Conservation (phyloP, 2,113 vertebrate genomes). For the Mohoua ochrocephala region DNA sequence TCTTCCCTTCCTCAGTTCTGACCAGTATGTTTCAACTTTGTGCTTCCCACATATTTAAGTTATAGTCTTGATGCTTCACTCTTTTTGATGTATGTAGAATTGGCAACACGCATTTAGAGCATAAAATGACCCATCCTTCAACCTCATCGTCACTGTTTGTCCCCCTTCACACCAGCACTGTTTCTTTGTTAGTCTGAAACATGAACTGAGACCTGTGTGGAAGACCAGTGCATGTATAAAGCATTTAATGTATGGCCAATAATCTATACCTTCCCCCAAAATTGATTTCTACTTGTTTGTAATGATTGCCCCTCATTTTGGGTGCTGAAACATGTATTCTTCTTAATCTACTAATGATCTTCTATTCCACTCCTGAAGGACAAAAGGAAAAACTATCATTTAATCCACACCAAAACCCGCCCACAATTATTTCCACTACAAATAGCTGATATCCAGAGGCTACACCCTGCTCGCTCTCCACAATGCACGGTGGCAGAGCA, state of each 20-base stretch:
- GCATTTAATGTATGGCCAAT: background rate
- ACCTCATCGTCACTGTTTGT: background rate
- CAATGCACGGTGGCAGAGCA: accelerated
- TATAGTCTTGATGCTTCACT: background rate
- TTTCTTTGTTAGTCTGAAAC: background rate
- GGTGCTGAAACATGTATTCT: background rate
- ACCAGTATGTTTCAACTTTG: background rate
- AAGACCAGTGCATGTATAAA: background rate
- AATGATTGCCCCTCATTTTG: background rate
- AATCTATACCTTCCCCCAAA: background rate
- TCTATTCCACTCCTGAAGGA: background rate
- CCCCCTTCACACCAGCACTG: background rate
- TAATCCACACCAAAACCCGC: accelerated
- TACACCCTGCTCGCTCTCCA: too few species aligned
- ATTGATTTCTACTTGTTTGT: background rate
- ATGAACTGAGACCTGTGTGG: background rate
- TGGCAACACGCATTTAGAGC: background rate
- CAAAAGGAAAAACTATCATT: background rate
- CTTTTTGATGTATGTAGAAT: background rate
- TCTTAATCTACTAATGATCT: background rate
- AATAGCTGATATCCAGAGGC: background rate
- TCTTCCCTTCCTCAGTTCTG: background rate
- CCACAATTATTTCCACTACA: background rate
- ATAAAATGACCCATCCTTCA: background rate
- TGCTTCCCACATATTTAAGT: background rate